Evolutionary conservation across 2,797 vertebrate genomes (phyloP).

Genomic region (Mormyrus hasselquistii): DNA sequence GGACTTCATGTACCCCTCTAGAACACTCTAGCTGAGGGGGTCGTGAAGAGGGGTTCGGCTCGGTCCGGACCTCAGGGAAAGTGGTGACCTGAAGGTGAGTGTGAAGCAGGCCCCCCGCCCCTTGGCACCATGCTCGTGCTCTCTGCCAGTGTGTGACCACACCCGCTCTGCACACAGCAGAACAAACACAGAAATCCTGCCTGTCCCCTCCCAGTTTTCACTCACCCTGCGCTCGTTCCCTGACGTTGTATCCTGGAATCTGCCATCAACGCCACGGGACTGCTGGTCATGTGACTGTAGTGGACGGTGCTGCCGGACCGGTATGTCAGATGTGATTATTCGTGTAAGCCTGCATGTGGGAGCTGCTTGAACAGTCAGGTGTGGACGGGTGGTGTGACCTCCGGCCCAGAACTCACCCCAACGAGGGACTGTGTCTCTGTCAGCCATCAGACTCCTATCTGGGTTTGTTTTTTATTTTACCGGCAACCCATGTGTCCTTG

Average conservation of each 20-base stretch:
- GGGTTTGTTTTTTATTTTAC: neutral
- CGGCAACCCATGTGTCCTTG: neutral
- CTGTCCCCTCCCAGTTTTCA: neutral
- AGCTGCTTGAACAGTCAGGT: neutral
- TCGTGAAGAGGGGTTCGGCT: neutral
- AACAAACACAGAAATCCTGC: conserved; percentile 17
- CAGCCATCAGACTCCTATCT: neutral
- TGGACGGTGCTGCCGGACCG: neutral
- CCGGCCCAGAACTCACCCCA: neutral
- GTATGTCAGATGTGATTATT: conserved; percentile 6
- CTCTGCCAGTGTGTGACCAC: conserved; percentile 7
- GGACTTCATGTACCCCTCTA: neutral
- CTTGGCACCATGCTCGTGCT: neutral
- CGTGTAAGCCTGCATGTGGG: neutral
- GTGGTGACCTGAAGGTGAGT: neutral
- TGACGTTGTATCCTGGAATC: neutral
- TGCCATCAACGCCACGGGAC: neutral
- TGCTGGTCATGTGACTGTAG: neutral
- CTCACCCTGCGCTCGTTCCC: neutral
- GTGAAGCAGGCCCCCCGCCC: neutral
- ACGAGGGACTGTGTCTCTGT: neutral
- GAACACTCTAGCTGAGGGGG: neutral
- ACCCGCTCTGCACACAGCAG: conserved; percentile 16
- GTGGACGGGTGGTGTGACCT: neutral
- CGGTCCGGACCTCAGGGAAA: neutral